Base-by-base conservation (phyloP, 2,797 vertebrate genomes). In the Melanotaenia maccullochi region DNA sequence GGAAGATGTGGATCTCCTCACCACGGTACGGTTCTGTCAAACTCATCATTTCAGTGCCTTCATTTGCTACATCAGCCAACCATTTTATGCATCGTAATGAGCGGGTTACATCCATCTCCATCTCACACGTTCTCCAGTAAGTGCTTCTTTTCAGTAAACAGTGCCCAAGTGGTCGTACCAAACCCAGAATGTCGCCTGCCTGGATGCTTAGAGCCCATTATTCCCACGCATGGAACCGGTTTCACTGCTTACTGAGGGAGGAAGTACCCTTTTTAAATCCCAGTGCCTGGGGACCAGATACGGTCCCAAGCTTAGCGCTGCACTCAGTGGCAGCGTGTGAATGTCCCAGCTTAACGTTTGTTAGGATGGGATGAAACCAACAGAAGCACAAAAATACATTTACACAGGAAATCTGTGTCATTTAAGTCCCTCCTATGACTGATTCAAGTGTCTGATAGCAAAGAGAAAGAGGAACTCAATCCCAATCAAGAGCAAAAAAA, bases 11-110 rank as follows among this genome's bases (percentile, higher is more conserved):
- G 71, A 28, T 61, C 67, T 79, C 55, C 56, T 12, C 83, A 70
- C 84, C 57, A 9, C 58, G 42, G n/a, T 3, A 28, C 18, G 55
- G 58, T 59, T 84, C 75, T 67, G 73, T 80, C 55, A 63, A 59
- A 62, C 16, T 56, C 67, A 24, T 82, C 75, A 72, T 87, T 86
- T 84, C 85, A 89, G 90, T 92, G 90, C 91, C 91, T 92, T 92
- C 83, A 83, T 91, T 85, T 89, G 65, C 81, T 84, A 60, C 70
- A 81, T 52, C 68, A 61, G 60, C 73, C 24, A 32, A 83, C 81
- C 83, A 72, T 80, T 68, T 40, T 59, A 73, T 72, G 81, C 79
- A 81, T 85, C 63, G 62, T 74, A 73, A 81, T 22, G 13, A 36
- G 73, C 49, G 32, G 16, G 5, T 71, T 67, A 51, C 33, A 60